Conservation (phyloP, 2,888 invertebrate species). For the Axea sp. region DNA sequence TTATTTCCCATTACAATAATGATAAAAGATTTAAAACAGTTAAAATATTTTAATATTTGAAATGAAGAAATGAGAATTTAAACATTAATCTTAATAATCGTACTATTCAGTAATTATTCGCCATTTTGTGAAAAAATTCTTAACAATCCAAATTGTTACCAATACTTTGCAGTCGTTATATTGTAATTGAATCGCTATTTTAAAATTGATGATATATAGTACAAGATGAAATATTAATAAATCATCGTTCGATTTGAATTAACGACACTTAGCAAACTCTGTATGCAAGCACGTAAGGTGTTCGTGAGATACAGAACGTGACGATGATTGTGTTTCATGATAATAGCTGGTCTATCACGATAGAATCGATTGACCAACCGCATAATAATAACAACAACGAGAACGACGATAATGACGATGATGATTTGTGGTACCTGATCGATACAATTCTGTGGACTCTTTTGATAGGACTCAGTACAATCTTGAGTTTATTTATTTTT, state of each 20-base stretch:
- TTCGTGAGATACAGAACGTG: slow-evolving; percentile 35
- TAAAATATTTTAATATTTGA: too few species aligned
- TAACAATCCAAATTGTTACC: too few species aligned
- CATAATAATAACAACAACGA: slow-evolving; percentile 45
- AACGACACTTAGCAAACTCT: slow-evolving; percentile 20
- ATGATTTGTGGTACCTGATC: slow-evolving; percentile 68
- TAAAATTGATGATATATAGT: slow-evolving; percentile 38
- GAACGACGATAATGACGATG: slow-evolving; percentile 55
- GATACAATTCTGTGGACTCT: slow-evolving; percentile 68
- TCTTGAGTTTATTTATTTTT: slow-evolving; percentile 62
- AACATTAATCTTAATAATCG: too few species aligned
- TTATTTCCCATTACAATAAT: too few species aligned
- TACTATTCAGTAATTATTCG: too few species aligned
- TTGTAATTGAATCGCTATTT: too few species aligned
- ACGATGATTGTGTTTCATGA: slow-evolving; percentile 53
- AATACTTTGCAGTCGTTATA: too few species aligned
- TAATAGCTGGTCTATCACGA: slow-evolving; percentile 44
- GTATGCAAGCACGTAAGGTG: slow-evolving; percentile 13
- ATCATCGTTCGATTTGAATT: slow-evolving; percentile 23
- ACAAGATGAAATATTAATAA: slow-evolving; percentile 16
- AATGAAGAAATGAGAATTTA: too few species aligned
- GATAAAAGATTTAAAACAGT: too few species aligned
- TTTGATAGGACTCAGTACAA: slow-evolving; percentile 65
- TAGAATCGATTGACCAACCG: slow-evolving; percentile 49
- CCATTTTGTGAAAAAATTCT: too few species aligned